These are phyloP conservation scores for Holacanthella duospinosa DNA, from an alignment of 2,888 invertebrate genomes.

Conservation along the genomic window DNA sequence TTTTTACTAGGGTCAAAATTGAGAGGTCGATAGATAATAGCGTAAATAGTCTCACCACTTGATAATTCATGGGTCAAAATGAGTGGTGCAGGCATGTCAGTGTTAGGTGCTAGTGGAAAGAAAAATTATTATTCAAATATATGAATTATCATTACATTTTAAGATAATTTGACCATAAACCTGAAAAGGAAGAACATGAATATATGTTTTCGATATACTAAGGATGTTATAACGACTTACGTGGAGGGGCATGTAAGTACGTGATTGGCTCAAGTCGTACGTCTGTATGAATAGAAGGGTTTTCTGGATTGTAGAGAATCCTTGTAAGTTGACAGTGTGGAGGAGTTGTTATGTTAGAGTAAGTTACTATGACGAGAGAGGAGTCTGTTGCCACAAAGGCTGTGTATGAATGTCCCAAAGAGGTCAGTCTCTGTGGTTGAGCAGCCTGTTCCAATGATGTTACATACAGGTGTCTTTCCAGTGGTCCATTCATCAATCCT, in stretches of 20 bases:
- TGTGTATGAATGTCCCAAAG: conserved; percentile 58
- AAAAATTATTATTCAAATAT: not conserved
- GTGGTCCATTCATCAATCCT: conserved; percentile 75
- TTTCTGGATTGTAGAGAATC: not conserved
- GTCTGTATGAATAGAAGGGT: not conserved
- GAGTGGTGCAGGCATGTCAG: conserved; percentile 21
- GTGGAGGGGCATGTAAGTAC: conserved; percentile 56
- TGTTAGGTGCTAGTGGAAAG: conserved; percentile 18
- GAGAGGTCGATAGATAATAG: conserved; percentile 82
- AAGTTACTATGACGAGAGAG: conserved; percentile 42
- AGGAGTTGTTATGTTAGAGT: conserved; percentile 48
- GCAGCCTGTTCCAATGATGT: conserved; percentile 47
- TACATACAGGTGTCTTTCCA: conserved; percentile 86
- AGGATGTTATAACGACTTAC: conserved; percentile 37
- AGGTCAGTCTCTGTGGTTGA: conserved; percentile 34
- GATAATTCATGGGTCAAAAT: conserved; percentile 21
- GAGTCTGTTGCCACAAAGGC: conserved; percentile 68
- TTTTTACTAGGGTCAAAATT: conserved; percentile 51
- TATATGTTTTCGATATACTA: not conserved
- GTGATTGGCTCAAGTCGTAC: conserved; percentile 52
- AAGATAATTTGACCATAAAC: conserved; percentile 1
- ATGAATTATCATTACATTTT: not conserved
- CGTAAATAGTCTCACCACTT: conserved; percentile 54
- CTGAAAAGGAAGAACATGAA: not conserved
- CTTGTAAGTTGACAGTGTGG: conserved; percentile 44